phyloP scores from a whole-genome alignment of 1,140 invertebrate genomes.

The Saxidomus purpurata region DNA sequence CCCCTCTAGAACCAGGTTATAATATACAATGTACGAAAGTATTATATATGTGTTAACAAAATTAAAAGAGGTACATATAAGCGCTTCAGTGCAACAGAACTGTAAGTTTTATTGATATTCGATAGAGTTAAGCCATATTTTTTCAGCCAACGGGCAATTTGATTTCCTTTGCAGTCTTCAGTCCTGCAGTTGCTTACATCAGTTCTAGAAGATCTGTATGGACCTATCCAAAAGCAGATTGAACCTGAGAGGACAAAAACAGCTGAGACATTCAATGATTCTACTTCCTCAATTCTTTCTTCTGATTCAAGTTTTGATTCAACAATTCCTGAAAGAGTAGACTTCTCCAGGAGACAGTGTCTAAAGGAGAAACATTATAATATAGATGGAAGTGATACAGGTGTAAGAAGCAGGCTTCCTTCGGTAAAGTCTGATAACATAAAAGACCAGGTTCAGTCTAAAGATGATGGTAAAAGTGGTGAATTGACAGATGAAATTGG shows the following conservation, averaged over 20 bases:
- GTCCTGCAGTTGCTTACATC: background rate
- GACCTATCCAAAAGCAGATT: background rate
- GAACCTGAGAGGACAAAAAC: background rate
- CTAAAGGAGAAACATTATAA: background rate
- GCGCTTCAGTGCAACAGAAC: too few species aligned
- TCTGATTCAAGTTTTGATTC: constrained; percentile 27
- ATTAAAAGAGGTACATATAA: too few species aligned
- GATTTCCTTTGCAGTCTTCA: constrained; percentile 2
- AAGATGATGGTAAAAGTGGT: background rate
- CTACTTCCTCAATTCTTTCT: background rate
- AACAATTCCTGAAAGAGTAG: background rate
- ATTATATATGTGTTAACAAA: too few species aligned
- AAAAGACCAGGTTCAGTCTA: background rate
- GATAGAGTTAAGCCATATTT: too few species aligned
- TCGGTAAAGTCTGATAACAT: background rate
- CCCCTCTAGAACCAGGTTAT: too few species aligned
- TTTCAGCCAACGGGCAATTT: too few species aligned
- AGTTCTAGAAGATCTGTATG: constrained; percentile 40
- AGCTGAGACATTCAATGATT: constrained; percentile 17
- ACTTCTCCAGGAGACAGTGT: background rate
- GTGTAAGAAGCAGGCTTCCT: background rate
- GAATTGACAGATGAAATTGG: background rate
- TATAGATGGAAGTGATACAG: background rate
- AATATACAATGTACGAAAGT: too few species aligned
- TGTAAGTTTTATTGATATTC: too few species aligned